A percentile compares a stretch with the other conserved stretches of the same genome.
These are phyloP conservation scores for Pitangus sulphuratus DNA, from an alignment of 2,797 vertebrate genomes.

Conservation along the genomic window DNA sequence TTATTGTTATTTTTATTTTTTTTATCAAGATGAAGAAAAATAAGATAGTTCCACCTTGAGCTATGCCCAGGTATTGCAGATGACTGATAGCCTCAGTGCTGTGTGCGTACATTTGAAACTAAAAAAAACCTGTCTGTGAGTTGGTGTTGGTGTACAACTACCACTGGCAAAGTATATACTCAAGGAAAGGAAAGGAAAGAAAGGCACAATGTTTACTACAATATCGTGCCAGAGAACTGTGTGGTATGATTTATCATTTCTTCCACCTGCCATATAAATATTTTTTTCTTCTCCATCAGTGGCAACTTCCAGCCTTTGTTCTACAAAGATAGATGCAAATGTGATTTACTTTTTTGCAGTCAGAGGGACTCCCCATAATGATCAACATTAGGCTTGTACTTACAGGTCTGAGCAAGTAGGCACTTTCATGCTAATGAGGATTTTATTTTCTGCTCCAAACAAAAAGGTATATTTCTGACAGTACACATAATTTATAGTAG, in stretches of 20 bases:
- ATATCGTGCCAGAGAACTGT: neutral
- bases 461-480: neutral
- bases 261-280: neutral
- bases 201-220: neutral
- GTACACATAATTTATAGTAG: neutral
- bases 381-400: neutral
- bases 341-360: neutral
- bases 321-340: neutral
- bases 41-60: constrained; percentile 35
- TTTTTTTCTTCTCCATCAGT: neutral
- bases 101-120: neutral
- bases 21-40: neutral
- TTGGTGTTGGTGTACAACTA: neutral
- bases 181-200: neutral
- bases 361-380: neutral
- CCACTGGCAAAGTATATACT: neutral
- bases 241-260: neutral
- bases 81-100: neutral
- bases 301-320: neutral
- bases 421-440: rapidly evolving
- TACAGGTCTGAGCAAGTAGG: neutral
- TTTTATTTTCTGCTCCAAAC: neutral
- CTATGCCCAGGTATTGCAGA: constrained; percentile 3
- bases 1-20: neutral
- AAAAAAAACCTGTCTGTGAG: neutral